Percentiles rank a stretch among this genome's conserved stretches.
Conservation (phyloP, 2,797 vertebrate species). For the Semaprochilodus insignis region DNA sequence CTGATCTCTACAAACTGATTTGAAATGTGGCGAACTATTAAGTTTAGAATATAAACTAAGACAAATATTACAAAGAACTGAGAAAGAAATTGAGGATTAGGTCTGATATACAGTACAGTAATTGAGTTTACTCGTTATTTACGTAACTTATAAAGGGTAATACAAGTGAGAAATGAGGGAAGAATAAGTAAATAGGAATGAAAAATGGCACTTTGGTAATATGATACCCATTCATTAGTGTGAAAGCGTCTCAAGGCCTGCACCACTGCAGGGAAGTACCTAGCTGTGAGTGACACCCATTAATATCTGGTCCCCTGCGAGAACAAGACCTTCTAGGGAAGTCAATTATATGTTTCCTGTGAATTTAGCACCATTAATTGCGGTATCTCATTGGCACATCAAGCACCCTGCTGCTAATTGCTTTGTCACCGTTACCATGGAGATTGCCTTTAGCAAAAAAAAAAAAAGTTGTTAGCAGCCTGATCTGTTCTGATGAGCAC, state of each 20-base stretch:
- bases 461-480: background rate
- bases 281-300: background rate
- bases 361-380: background rate
- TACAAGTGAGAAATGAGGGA: too few relatives aligned
- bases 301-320: background rate
- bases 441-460: background rate
- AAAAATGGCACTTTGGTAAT: too few relatives aligned
- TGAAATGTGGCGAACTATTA: too few relatives aligned
- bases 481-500: background rate
- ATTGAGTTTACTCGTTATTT: too few relatives aligned
- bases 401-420: slow-evolving; percentile 1
- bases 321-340: background rate
- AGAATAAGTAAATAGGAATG: too few relatives aligned
- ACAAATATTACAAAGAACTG: too few relatives aligned
- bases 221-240: background rate
- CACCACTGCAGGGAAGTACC: background rate
- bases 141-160: too few relatives aligned
- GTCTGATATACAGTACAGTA: too few relatives aligned
- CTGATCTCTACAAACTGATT: too few relatives aligned
- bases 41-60: too few relatives aligned
- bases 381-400: background rate
- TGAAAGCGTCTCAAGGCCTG: background rate
- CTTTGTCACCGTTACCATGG: background rate
- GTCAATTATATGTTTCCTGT: background rate
- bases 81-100: too few relatives aligned